Base-by-base conservation (phyloP, 2,888 invertebrate species). In the Ischnus inquisitorius region DNA sequence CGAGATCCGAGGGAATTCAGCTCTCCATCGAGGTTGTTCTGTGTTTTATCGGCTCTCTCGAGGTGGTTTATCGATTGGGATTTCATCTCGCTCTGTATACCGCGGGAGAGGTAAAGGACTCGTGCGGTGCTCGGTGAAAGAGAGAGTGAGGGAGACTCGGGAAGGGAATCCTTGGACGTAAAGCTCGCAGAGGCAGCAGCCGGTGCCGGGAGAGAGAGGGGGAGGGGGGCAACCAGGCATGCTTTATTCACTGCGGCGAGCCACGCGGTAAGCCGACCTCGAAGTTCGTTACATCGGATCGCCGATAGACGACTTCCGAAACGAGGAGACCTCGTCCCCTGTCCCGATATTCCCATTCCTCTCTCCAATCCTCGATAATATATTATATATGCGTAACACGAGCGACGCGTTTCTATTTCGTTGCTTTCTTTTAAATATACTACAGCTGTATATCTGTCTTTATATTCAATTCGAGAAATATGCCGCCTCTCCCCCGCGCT, bases 11-110 rank as follows among this genome's bases (percentile, higher is more conserved):
- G 12, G 60, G 71, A 67, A 67, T 76, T 81, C 65, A 74, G 57
- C 57, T 57, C 57, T 57, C 2, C 57, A 67, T 46, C 54, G 75
- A 64, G 76, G 48, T 68, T 68, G 67, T 71, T 60, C 39, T 14
- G 62, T 62, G 67, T 80, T 83, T 83, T 80, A 83, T 83, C 64
- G 69, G 57, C 54, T 71, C 67, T 57, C 60, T 16, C 60, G 22
- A 60, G 86, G 82, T 89, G 85, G 87, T 89, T 89, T 90, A 90
- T 90, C 87, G 90, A 90, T 90, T 83, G 78, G 88, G 89, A 89
- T 88, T 89, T 89, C 86, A 86, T 84, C 83, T 72, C 43, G 65
- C 48, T 74, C 75, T 64, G 82, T 78, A n/a, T n/a, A 77, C 81
- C 60, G 51, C 79, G 64, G 54, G 48, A 12, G 10, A 5, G 19